These are phyloP conservation scores for Huso huso DNA, from an alignment of 2,797 vertebrate genomes.

Conservation along the genomic window DNA sequence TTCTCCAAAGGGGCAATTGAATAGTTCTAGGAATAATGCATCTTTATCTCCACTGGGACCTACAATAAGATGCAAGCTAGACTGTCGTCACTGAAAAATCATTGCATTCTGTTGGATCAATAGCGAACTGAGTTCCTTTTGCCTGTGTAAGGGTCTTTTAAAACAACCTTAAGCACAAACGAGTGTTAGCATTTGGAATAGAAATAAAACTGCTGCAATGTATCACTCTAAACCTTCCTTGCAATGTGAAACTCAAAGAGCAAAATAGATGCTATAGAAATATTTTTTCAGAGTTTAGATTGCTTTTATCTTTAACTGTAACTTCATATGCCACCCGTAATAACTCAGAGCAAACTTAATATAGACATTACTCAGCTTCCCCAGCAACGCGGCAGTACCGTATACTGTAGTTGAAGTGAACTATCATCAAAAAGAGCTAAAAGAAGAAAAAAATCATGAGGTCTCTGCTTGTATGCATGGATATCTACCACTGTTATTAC, in stretches of 20 bases:
- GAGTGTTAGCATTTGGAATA: slow-evolving; percentile 14
- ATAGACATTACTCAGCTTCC: too few species aligned
- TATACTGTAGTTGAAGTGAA: too few species aligned
- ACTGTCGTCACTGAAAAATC: slow-evolving; percentile 27
- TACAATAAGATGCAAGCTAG: slow-evolving; percentile 15
- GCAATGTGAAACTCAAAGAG: slow-evolving; percentile 38
- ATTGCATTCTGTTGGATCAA: slow-evolving; percentile 23
- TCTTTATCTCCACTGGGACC: slow-evolving; percentile 12
- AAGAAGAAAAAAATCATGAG: too few species aligned
- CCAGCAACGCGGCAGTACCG: too few species aligned
- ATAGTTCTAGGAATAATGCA: slow-evolving; percentile 31
- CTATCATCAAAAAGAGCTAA: too few species aligned
- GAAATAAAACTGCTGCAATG: slow-evolving; percentile 26
- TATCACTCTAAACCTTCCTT: slow-evolving; percentile 27
- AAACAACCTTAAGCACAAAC: slow-evolving; percentile 20
- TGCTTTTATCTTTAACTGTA: slow-evolving; percentile 29
- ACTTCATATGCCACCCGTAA: slow-evolving; percentile 27
- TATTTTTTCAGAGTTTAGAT: slow-evolving; percentile 28
- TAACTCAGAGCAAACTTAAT: too few species aligned
- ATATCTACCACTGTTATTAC: too few species aligned
- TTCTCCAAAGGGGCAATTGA: slow-evolving; percentile 26
- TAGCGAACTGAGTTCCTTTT: slow-evolving; percentile 15
- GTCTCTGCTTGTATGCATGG: too few species aligned
- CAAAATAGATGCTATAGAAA: slow-evolving; percentile 26
- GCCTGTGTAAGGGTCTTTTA: slow-evolving; percentile 16